These are phyloP conservation scores for Tinea semifulvella DNA, from an alignment of 2,888 invertebrate genomes.

Conservation along the genomic window DNA sequence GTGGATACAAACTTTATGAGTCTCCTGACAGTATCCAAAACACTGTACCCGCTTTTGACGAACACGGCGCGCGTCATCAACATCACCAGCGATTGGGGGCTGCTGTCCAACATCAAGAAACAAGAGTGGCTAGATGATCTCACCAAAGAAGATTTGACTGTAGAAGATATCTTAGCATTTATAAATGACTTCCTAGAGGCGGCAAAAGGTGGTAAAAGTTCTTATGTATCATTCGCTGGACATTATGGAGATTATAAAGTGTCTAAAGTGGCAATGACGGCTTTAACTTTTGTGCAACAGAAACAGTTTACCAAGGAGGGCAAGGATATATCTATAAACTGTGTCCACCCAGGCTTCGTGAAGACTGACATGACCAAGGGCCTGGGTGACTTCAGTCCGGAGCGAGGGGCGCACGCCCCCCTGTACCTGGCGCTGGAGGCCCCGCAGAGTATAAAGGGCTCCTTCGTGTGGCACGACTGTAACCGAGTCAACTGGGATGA, in stretches of 20 bases:
- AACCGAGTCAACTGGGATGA: conserved; percentile 63
- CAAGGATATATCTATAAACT: conserved; percentile 52
- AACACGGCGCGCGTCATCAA: conserved; percentile 80
- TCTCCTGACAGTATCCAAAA: conserved; percentile 70
- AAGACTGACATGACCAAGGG: conserved; percentile 62
- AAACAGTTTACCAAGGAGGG: conserved; percentile 56
- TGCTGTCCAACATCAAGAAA: conserved; percentile 53
- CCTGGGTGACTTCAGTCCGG: conserved; percentile 55
- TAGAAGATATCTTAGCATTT: conserved; percentile 59
- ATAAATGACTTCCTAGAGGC: conserved; percentile 67
- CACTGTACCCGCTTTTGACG: conserved; percentile 75
- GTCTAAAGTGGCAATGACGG: conserved; percentile 57
- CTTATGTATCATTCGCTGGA: conserved; percentile 52
- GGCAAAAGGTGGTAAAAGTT: conserved; percentile 50
- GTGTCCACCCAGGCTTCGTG: conserved; percentile 61
- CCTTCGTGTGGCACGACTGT: conserved; percentile 59
- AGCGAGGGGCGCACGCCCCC: conserved; percentile 52
- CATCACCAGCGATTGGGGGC: conserved; percentile 71
- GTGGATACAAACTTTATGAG: conserved; percentile 76
- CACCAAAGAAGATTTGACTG: conserved; percentile 53
- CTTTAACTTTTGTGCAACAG: conserved; percentile 57
- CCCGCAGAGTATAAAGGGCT: conserved; percentile 51
- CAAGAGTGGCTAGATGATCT: conserved; percentile 53
- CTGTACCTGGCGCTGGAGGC: conserved; percentile 53
- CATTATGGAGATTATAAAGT: conserved; percentile 60